Evolutionary conservation across 35 echinoderm and acorn worm genomes (phyloP), one percentile per base, ranked within the genome.

Genomic region (Patiria miniata): DNA sequence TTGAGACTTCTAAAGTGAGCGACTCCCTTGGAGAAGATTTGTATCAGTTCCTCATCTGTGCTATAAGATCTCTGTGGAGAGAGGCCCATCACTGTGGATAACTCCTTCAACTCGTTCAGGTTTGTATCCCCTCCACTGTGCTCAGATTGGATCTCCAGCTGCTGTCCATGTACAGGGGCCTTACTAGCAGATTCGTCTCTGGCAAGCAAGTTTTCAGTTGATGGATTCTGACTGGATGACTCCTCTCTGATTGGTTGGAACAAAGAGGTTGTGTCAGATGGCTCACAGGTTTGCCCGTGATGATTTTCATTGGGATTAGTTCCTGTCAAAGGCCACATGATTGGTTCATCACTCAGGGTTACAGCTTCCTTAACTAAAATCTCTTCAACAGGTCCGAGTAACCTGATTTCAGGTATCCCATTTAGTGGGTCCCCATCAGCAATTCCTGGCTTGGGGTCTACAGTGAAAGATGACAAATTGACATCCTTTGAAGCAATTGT

Each of bases 41-140:
- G 85, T 53, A 77, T 39, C 9, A 87, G 76, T 39, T 87, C 85
- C 50, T 87, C 85, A 53, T 87, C 85, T 55, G 85, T 87, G 85
- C 85, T 87, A 21, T 77, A 47, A 6, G 68, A 78, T 19, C 85
- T 87, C 34, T 53, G 85, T 17, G 78, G 78, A 2, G 44, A 44
- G 78, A 44, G 38, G 5, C 44, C 38, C 78, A 80, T 80, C 37
- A 21, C 78, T 2, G 38, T 80, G 38, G 78, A 44, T 80, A 80
- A 80, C 44, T 80, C 29, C 26, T 80, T 52, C 78, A 52, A 73
- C 23, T 73, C 65, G 29, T 34, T 73, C 65, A 73, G 34, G 65
- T 23, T 73, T 9, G 65, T 73, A 30, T 73, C 65, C 14, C 65
- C 65, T 32, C 12, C 65, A 30, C 10, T 15, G 29, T 73, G 65